These are phyloP conservation scores for Xestia rhomboidea DNA, from an alignment of 2,888 invertebrate genomes.

Conservation along the genomic window DNA sequence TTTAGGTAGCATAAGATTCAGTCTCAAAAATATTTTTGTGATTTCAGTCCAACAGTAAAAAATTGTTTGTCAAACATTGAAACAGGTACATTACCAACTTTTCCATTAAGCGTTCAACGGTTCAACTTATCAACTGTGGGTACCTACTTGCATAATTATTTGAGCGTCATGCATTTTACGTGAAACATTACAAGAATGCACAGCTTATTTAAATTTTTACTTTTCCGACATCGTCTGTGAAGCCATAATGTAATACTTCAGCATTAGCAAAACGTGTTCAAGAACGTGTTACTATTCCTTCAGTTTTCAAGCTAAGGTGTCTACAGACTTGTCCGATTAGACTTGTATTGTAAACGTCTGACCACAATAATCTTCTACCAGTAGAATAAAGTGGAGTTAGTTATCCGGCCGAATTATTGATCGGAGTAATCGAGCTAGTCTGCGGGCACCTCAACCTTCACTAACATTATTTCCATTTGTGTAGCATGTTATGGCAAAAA, in stretches of 20 bases:
- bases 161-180: conserved; percentile 39
- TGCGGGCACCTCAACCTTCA: conserved; percentile 53
- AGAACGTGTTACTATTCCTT: conserved; percentile 11
- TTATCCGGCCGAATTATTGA: conserved; percentile 28
- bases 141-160: conserved; percentile 37
- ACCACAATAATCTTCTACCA: neutral
- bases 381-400: conserved; percentile 4
- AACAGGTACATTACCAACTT: conserved; percentile 4
- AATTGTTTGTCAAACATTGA: conserved; percentile 5
- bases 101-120: conserved; percentile 22
- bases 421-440: conserved; percentile 31
- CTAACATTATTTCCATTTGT: neutral
- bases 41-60: neutral
- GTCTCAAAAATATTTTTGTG: neutral
- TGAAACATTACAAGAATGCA: conserved; percentile 47
- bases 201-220: conserved; percentile 44
- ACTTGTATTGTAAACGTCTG: neutral
- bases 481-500: neutral
- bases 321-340: conserved; percentile 1
- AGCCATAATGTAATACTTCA: conserved; percentile 33
- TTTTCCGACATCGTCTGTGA: conserved; percentile 35
- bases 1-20: neutral
- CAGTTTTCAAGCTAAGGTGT: neutral
- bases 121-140: conserved; percentile 53
- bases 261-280: conserved; percentile 27